Evolutionary conservation across 2,888 invertebrate species (phyloP).

Genomic region (Xylota sylvarum): DNA sequence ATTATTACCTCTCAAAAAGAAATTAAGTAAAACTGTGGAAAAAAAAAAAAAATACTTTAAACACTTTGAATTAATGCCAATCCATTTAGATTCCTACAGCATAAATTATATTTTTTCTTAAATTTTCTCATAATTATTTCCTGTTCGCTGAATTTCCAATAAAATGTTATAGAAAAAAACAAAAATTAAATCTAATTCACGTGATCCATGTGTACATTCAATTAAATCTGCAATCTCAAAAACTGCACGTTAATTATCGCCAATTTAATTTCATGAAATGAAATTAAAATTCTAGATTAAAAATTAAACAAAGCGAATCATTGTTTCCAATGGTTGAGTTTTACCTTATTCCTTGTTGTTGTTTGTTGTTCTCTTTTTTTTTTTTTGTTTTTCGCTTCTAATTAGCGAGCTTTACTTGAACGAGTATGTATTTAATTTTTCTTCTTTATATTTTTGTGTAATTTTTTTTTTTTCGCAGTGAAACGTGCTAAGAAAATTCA

Average conservation of each 20-base stretch:
- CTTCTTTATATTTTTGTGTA: neutral
- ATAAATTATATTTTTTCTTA: slow-evolving; percentile 25
- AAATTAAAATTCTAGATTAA: slow-evolving; percentile 55
- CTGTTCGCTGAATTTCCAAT: slow-evolving; percentile 59
- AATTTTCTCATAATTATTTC: slow-evolving; percentile 57
- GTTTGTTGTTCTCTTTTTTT: slow-evolving; percentile 12
- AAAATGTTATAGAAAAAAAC: slow-evolving; percentile 14
- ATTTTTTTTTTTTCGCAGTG: slow-evolving; percentile 39
- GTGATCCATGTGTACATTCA: slow-evolving; percentile 46
- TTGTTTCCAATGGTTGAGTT: slow-evolving; percentile 68
- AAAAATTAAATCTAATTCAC: slow-evolving; percentile 25
- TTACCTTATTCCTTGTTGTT: slow-evolving; percentile 23
- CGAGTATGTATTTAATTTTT: slow-evolving; percentile 22
- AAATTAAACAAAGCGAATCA: slow-evolving; percentile 73
- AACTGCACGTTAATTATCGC: slow-evolving; percentile 45
- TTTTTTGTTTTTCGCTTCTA: slow-evolving; percentile 24
- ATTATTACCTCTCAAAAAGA: slow-evolving; percentile 5
- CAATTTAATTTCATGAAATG: slow-evolving; percentile 42
- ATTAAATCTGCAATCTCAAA: slow-evolving; percentile 51
- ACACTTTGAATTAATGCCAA: slow-evolving; percentile 49
- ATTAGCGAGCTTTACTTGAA: slow-evolving; percentile 56
- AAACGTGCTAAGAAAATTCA: slow-evolving; percentile 65
- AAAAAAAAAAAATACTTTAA: neutral
- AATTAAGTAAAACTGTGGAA: slow-evolving; percentile 10
- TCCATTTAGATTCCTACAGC: slow-evolving; percentile 18